Conservation (phyloP, 2,113 vertebrate species). For the Scomber japonicus region DNA sequence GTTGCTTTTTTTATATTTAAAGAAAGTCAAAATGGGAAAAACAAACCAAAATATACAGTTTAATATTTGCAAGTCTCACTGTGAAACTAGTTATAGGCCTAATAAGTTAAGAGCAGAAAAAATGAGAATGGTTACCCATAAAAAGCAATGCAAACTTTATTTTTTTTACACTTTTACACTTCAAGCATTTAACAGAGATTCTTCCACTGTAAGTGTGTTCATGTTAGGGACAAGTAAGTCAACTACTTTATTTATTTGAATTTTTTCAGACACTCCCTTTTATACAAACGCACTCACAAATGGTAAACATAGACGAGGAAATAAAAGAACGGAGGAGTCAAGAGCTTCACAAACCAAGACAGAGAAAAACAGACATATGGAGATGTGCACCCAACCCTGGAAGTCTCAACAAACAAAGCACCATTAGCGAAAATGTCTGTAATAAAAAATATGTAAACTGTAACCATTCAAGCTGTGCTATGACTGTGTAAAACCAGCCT, state of each 20-base stretch:
- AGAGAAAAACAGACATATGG: neutral
- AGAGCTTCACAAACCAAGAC: constrained; percentile 8
- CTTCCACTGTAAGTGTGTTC: constrained; percentile 29
- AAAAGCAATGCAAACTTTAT: constrained; percentile 66
- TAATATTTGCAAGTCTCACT: too few relatives aligned
- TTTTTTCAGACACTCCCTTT: constrained; percentile 26
- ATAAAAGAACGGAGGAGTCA: constrained; percentile 20
- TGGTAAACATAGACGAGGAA: constrained; percentile 19
- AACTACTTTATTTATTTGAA: constrained; percentile 38
- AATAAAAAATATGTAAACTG: constrained; percentile 73
- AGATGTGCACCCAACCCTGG: constrained; percentile 3
- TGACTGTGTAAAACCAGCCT: constrained; percentile 20
- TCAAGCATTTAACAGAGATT: constrained; percentile 32
- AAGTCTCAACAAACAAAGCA: constrained; percentile 22
- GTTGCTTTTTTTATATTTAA: too few relatives aligned
- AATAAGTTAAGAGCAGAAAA: neutral
- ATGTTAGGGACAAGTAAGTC: constrained; percentile 24
- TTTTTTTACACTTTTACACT: constrained; percentile 53
- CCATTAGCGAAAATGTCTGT: constrained; percentile 32
- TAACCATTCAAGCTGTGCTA: constrained; percentile 30
- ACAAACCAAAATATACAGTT: too few relatives aligned
- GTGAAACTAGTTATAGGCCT: too few relatives aligned
- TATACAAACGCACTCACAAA: constrained; percentile 40
- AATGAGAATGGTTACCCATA: constrained; percentile 16
- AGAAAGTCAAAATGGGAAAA: too few relatives aligned